A percentile compares a stretch with the other conserved stretches of the same genome.
Evolutionary conservation across 2,797 vertebrate species (phyloP).

Genomic region (Myiothlypis chrysogaster): DNA sequence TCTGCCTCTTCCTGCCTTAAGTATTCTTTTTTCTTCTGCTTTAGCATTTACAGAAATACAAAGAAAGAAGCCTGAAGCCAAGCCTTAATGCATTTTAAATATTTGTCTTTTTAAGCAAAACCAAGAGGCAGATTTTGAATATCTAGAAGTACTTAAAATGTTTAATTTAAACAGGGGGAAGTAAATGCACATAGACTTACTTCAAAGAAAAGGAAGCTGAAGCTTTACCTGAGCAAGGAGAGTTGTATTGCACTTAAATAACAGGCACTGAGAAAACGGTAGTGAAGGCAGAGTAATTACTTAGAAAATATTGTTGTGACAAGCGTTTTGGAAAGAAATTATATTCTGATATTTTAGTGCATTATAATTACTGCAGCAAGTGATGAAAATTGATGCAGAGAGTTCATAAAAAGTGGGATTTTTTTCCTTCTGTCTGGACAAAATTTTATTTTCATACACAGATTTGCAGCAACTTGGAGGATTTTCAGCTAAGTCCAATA

Average conservation of each 20-base stretch:
- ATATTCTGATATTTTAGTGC: neutral
- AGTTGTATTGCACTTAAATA: neutral
- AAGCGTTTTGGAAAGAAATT: neutral
- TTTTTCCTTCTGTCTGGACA: neutral
- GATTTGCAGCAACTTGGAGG: neutral
- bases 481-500: neutral
- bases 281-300: neutral
- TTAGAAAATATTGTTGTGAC: neutral
- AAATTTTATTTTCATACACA: neutral
- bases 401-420: neutral
- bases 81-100: constrained; percentile 51
- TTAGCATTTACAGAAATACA: constrained; percentile 41
- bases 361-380: neutral
- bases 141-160: constrained; percentile 10
- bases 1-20: constrained; percentile 29
- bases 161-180: neutral
- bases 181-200: neutral
- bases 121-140: neutral
- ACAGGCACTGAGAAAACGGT: neutral
- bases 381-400: neutral
- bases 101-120: constrained; percentile 58
- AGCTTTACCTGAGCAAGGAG: neutral
- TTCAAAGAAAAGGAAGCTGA: neutral
- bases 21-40: neutral
- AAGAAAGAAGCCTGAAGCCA: constrained; percentile 44